Conservation (phyloP, 2,888 invertebrate genomes). For the Leptura quadrifasciata region DNA sequence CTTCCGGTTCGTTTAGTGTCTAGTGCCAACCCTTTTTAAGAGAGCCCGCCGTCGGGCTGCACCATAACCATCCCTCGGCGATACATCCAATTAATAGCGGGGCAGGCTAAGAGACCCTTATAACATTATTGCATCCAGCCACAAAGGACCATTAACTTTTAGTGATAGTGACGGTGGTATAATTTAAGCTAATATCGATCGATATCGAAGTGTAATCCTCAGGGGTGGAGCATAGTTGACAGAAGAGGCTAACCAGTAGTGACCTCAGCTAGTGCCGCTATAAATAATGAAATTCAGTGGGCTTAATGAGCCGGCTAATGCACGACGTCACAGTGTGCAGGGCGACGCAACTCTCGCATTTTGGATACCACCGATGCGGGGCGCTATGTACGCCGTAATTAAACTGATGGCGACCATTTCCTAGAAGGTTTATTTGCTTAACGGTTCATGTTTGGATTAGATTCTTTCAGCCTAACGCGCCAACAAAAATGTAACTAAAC, state of each 20-base stretch:
- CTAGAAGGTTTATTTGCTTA: background rate
- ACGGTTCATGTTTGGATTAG: background rate
- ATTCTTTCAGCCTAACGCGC: background rate
- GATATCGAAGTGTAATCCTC: conserved; percentile 60
- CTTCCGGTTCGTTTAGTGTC: conserved; percentile 22
- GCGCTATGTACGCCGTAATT: background rate
- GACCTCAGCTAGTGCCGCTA: conserved; percentile 57
- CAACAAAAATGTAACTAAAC: too few relatives aligned
- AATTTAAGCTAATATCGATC: conserved; percentile 65
- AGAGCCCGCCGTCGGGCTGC: background rate
- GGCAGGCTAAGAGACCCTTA: conserved; percentile 59
- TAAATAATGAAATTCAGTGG: conserved; percentile 63
- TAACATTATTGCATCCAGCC: conserved; percentile 65
- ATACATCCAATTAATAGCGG: conserved; percentile 59
- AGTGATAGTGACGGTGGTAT: conserved; percentile 63
- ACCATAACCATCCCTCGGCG: conserved; percentile 49
- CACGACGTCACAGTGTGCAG: conserved; percentile 5
- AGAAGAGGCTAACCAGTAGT: conserved; percentile 61
- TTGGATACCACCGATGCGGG: background rate
- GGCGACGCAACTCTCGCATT: background rate
- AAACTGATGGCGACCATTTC: background rate
- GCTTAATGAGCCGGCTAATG: conserved; percentile 65
- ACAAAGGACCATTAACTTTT: conserved; percentile 68
- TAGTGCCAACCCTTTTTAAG: background rate
- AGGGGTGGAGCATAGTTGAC: conserved; percentile 57